Evolutionary conservation across 2,113 vertebrate genomes (phyloP).

Genomic region (Forbesichthys papilliferus): DNA sequence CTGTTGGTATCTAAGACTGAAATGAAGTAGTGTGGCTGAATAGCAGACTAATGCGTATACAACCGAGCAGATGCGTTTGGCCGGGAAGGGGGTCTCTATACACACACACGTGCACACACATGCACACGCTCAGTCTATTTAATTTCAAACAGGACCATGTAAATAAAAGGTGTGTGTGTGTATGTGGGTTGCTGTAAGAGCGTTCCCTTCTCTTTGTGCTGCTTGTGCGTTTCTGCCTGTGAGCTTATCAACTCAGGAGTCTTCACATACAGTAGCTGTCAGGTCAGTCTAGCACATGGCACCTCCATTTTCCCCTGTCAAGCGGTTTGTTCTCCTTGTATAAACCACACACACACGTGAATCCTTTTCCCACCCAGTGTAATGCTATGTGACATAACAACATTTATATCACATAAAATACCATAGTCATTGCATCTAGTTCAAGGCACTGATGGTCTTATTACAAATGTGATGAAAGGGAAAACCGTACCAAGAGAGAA

Average conservation of each 20-base stretch:
- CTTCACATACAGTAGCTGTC: conserved; percentile 25
- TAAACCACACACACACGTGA: background rate
- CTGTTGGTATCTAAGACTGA: conserved; percentile 5
- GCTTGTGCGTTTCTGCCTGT: background rate
- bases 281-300: conserved; percentile 32
- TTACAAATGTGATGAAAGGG: too few relatives aligned
- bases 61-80: conserved; percentile 14
- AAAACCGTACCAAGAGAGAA: conserved; percentile 4
- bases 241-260: conserved; percentile 32
- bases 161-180: conserved; percentile 30
- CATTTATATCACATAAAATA: too few relatives aligned
- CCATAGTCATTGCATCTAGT: too few relatives aligned
- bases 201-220: background rate
- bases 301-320: background rate
- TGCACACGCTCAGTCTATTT: background rate
- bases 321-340: conserved; percentile 5
- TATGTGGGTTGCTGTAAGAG: background rate
- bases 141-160: conserved; percentile 52
- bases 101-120: background rate
- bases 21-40: background rate
- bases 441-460: too few relatives aligned
- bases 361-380: background rate
- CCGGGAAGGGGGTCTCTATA: background rate
- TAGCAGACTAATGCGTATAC: conserved; percentile 1
- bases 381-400: too few relatives aligned